A percentile compares a stretch with the other conserved stretches of the same genome.
Conservation (phyloP, 2,888 invertebrate species). For the Tinea pellionella region DNA sequence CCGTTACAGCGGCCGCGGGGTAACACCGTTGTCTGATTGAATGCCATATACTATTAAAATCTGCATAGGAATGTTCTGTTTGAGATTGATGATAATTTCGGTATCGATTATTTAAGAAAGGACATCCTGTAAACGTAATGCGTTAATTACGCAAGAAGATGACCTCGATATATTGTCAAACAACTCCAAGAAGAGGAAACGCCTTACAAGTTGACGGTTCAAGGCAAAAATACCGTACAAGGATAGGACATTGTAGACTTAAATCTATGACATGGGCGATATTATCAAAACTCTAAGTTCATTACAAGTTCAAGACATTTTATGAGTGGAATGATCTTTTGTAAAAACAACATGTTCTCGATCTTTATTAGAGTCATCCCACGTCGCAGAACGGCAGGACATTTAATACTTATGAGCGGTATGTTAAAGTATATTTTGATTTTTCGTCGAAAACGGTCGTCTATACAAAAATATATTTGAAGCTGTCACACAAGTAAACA, state of each 20-base stretch:
- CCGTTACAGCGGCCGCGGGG: conserved; percentile 44
- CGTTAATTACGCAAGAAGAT: conserved; percentile 16
- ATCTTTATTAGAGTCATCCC: neutral
- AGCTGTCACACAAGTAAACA: conserved; percentile 32
- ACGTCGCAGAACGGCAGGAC: neutral
- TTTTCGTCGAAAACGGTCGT: conserved; percentile 19
- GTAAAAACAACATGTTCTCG: too few relatives aligned
- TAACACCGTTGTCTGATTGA: conserved; percentile 44
- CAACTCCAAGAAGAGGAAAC: conserved; percentile 17
- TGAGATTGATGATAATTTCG: neutral
- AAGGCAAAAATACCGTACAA: conserved; percentile 33
- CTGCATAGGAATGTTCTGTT: neutral
- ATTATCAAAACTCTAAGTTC: neutral
- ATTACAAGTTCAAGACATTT: too few relatives aligned
- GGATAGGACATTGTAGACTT: conserved; percentile 27
- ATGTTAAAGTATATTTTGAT: conserved; percentile 12
- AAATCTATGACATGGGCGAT: neutral
- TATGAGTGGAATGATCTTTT: too few relatives aligned
- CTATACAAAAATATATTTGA: conserved; percentile 19
- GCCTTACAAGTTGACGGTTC: conserved; percentile 31
- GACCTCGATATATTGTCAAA: conserved; percentile 26
- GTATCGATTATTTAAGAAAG: neutral
- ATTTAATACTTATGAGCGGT: neutral
- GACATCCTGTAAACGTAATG: neutral
- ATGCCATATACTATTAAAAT: conserved; percentile 20